Evolutionary conservation across 2,113 vertebrate genomes (phyloP).

Genomic region (Hipposideros armiger): DNA sequence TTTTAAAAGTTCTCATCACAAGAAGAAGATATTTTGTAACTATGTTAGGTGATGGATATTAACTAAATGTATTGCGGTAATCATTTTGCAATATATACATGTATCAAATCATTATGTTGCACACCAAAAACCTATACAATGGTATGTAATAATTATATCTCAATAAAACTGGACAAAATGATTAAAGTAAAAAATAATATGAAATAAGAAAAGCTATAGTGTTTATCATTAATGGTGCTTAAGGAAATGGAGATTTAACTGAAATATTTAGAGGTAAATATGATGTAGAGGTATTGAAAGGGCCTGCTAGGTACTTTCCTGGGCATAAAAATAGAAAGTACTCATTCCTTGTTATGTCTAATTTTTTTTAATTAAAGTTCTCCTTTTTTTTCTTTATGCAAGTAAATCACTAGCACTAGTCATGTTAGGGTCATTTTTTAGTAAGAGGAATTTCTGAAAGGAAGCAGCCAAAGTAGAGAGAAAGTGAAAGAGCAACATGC

Average conservation of each 20-base stretch:
- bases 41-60: background rate
- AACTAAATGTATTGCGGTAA: background rate
- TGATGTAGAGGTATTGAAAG: background rate
- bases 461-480: background rate
- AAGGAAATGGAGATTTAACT: slow-evolving; percentile 25
- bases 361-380: background rate
- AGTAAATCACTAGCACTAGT: background rate
- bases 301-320: background rate
- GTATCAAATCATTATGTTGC: background rate
- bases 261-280: background rate
- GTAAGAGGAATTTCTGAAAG: slow-evolving; percentile 21
- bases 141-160: background rate
- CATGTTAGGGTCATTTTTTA: background rate
- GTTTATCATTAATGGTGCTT: background rate
- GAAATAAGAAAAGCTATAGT: background rate
- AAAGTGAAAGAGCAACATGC: background rate
- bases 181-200: slow-evolving; percentile 24
- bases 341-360: background rate
- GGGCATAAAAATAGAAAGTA: background rate
- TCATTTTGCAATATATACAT: background rate
- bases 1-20: background rate
- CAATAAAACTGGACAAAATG: background rate
- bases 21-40: background rate
- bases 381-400: background rate
- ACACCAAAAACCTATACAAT: background rate